Evolutionary conservation across 2,888 invertebrate species (phyloP), one percentile per base, ranked within the genome.

Genomic region (Catocala nupta): DNA sequence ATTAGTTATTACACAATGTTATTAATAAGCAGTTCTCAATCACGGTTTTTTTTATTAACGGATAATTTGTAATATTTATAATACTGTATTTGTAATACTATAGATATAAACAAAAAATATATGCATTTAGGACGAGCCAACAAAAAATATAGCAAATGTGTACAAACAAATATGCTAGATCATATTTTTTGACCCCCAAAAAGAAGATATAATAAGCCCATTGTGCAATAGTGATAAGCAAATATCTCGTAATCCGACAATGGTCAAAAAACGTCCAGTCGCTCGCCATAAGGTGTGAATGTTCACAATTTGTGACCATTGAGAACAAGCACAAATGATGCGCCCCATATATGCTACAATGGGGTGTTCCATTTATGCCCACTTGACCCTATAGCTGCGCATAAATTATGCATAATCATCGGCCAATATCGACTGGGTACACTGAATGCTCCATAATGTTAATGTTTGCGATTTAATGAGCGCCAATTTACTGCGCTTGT

Each of bases 351-450:
- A 12, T 42, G 34, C 57, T 72, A 61, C 68, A 65, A 56, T 61
- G 65, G 66, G 69, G 68, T 70, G 78, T 60, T 75, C 81, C 78
- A 71, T 73, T 75, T 79, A 70, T 71, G 87, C 80, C 88, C 89
- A 91, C 92, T 93, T 93, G 93, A 92, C 93, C 93, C 93, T 75
- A 80, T 8, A 74, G 81, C 77, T 74, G 78, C 80, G 91, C 91
- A 93, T 93, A 93, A 92, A 93, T 93, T 93, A 93, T 90, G 93
- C 91, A 89, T 88, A 91, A 93, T 93, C 92, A 93, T 91, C 85
- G 77, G 63, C 70, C 71, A 55, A 63, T 73, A 77, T 77, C 67
- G 69, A 67, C 55, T 53, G 63, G 45, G 68, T 60, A 56, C 61
- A 52, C 59, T 55, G 67, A 71, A 63, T 76, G 55, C 63, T 65